phyloP scores from a whole-genome alignment of 2,888 invertebrate species.

The Acrobasis repandana region DNA sequence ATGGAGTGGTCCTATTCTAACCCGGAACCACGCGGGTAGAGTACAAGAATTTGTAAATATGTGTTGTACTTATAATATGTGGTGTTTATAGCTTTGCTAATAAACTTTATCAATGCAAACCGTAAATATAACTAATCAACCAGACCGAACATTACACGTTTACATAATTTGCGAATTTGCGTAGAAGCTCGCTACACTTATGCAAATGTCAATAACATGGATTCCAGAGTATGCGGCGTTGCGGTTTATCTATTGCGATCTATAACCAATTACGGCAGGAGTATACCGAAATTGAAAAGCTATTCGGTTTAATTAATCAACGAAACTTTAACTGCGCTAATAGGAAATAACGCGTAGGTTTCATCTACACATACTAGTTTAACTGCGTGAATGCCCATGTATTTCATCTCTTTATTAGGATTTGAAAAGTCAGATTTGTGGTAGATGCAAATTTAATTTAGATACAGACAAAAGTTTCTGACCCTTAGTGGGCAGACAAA shows the following conservation, averaged over 20 bases:
- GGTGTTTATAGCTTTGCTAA: neutral
- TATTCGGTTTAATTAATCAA: constrained; percentile 23
- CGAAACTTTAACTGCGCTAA: neutral
- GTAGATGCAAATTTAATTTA: neutral
- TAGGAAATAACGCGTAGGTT: constrained; percentile 1
- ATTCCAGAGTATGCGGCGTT: neutral
- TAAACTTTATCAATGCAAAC: neutral
- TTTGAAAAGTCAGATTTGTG: neutral
- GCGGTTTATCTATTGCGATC: constrained; percentile 5
- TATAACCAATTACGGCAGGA: constrained; percentile 11
- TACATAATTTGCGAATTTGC: constrained; percentile 1
- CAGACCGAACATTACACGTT: neutral
- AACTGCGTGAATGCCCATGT: neutral
- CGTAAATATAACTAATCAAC: neutral
- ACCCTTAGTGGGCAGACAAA: too few species aligned
- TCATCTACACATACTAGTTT: neutral
- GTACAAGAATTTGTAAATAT: too few species aligned
- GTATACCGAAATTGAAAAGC: constrained; percentile 9
- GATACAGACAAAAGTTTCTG: too few species aligned
- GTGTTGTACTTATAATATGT: too few species aligned
- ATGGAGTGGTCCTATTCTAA: too few species aligned
- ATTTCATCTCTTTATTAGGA: neutral
- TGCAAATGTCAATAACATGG: constrained; percentile 10
- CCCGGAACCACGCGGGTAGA: too few species aligned
- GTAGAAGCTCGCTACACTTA: neutral